Percentiles rank a stretch among this genome's conserved stretches.
Evolutionary conservation across 1,140 invertebrate species (phyloP).

Genomic region (Fragariocoptes setiger): DNA sequence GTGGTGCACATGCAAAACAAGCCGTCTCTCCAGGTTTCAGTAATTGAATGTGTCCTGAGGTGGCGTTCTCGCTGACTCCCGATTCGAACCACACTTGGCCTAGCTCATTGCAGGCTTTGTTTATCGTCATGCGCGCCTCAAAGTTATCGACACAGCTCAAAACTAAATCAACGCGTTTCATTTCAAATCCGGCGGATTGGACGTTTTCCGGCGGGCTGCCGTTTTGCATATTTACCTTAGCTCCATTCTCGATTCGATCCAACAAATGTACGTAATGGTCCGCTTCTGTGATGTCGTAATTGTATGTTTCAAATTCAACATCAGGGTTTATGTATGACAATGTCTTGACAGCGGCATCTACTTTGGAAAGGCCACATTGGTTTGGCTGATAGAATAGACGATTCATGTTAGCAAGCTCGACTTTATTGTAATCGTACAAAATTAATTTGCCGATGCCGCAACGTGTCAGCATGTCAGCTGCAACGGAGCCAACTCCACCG

Average conservation of each 20-base stretch:
- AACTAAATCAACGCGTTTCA: slow-evolving; percentile 52
- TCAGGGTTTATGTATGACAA: slow-evolving; percentile 65
- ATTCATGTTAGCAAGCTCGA: slow-evolving; percentile 98
- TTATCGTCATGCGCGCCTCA: slow-evolving; percentile 88
- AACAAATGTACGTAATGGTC: slow-evolving; percentile 81
- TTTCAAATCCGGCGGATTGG: slow-evolving; percentile 27
- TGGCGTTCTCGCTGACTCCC: slow-evolving; percentile 94
- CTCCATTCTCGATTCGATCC: slow-evolving; percentile 34
- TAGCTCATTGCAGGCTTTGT: slow-evolving; percentile 82
- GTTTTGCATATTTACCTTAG: too few species aligned
- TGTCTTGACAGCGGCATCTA: slow-evolving; percentile 31
- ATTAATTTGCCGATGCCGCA: slow-evolving; percentile 93
- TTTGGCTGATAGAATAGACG: slow-evolving; percentile 91
- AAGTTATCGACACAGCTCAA: slow-evolving; percentile 98
- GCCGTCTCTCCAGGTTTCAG: slow-evolving; percentile 78
- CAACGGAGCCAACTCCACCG: slow-evolving; percentile 92
- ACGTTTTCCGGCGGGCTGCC: slow-evolving; percentile 18
- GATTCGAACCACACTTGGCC: slow-evolving; percentile 87
- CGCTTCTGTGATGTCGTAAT: slow-evolving; percentile 89
- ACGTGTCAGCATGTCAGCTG: slow-evolving; percentile 85
- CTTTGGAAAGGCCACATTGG: slow-evolving; percentile 83
- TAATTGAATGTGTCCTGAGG: slow-evolving; percentile 93
- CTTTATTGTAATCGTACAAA: slow-evolving; percentile 93
- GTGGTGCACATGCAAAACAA: slow-evolving; percentile 93
- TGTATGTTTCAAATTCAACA: slow-evolving; percentile 65